Base-by-base conservation (phyloP, 53 echinoderm and acorn worm species). In the Hippasteria phrygiana region DNA sequence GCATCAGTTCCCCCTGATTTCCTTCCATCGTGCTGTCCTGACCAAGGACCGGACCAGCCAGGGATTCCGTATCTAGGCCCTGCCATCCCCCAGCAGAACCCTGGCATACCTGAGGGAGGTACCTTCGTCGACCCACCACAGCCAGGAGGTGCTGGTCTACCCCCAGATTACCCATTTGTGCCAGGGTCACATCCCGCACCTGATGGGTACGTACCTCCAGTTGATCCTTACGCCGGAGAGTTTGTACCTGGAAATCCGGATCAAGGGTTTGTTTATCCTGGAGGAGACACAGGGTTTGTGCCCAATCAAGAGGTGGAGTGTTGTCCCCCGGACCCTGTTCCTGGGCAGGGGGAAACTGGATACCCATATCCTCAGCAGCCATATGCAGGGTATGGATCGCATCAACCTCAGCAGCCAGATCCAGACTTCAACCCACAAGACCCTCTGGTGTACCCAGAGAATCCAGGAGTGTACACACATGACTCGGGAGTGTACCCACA, bases 241-340 rank as follows among this genome's bases (percentile, higher is more conserved):
- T 82, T 82, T 82, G 62, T 78, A 26, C 78, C 78, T 0, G 48
- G 50, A 28, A 50, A 75, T 50, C 75, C 47, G 1, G 78, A 59
- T 55, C 78, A 36, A 59, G 78, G 78, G n/a, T 78, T 55, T 55
- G 78, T 78, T 41, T 78, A 78, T 59, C 55, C 78, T 4, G 78
- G 39, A 78, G 78, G 38, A 41, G 62, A 39, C 38, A n/a, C 36
- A 40, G 78, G 59, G 22, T 78, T 78, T 27, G 62, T 82, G 40
- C 82, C 75, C 4, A 13, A 50, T 47, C 75, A 42, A 14, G 82
- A 46, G 0, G 82, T 62, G 27, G 82, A 65, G 66, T 82, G 82
- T 46, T 82, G 82, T 66, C 82, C 82, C 9, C 82, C 82, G 2
- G 82, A 82, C 66, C 66, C 31, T 31, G 66, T 64, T 43, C 82